Evolutionary conservation across 1,140 invertebrate species (phyloP), one percentile per base, ranked within the genome.

Genomic region (Bicyclus anynana): DNA sequence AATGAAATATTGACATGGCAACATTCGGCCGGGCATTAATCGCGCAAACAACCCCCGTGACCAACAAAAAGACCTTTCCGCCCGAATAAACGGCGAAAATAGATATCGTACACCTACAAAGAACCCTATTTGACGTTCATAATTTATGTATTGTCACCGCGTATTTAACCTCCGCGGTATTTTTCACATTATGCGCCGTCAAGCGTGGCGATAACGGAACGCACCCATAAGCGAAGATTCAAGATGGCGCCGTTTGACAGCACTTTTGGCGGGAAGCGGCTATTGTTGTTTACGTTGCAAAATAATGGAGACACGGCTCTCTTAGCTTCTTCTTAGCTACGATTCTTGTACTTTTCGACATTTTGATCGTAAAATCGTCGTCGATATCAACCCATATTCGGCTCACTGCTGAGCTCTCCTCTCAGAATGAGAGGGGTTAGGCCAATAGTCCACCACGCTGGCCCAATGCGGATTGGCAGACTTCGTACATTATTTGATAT

Each of bases 81-180:
- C 53, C 23, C 65, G 69, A 71, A 69, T 83, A 74, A 83, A 81
- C 80, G 77, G 62, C n/a, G 69, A 72, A 77, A 77, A 80, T 77
- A 79, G 79, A 76, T 84, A 80, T 80, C 69, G 51, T 21, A 67
- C 56, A 59, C 49, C 40, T 33, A 70, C 67, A 65, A 67, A 70
- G 66, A 67, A 63, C 57, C 57, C 62, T 71, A 72, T 72, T 72
- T 62, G 63, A 65, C 70, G 62, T 69, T 76, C 70, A 80, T 85
- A 85, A 85, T 83, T 85, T 83, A 85, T 83, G 75, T 85, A 80
- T 83, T 83, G 80, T 80, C 80, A 80, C 59, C 62, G 40, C 67
- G 75, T 85, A 85, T 83, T 85, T 85, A 85, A 76, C 79, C 73
- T 70, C 70, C 42, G 48, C 67, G 69, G 69, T 69, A 80, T 85